These are phyloP conservation scores for Pogonus chalceus DNA, from an alignment of 1,140 invertebrate species.

Conservation along the genomic window DNA sequence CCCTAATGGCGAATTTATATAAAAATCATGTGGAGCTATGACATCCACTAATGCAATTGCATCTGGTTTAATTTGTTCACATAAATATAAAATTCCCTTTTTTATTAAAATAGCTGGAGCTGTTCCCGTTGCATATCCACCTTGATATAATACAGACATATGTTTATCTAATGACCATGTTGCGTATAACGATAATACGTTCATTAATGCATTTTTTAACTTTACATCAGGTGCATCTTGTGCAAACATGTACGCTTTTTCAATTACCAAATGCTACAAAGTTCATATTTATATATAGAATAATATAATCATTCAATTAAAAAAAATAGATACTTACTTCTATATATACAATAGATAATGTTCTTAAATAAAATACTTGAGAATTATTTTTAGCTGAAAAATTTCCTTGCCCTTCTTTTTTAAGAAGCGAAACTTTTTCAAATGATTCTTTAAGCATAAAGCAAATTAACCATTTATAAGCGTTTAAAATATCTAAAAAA, in stretches of 20 bases:
- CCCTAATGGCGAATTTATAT: conserved; percentile 66
- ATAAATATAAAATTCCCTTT: conserved; percentile 50
- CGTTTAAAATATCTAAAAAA: conserved; percentile 57
- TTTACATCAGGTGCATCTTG: conserved; percentile 37
- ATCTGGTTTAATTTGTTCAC: conserved; percentile 56
- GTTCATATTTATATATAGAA: conserved; percentile 10
- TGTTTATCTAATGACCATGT: conserved; percentile 63
- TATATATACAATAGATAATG: conserved; percentile 65
- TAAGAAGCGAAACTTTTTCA: conserved; percentile 47
- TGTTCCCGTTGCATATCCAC: conserved; percentile 47
- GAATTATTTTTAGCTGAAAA: conserved; percentile 70
- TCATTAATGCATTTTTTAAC: conserved; percentile 47
- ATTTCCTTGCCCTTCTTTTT: conserved; percentile 46
- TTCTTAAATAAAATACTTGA: conserved; percentile 71
- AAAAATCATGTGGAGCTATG: conserved; percentile 64
- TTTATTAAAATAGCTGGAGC: conserved; percentile 38
- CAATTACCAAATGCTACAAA: conserved; percentile 50
- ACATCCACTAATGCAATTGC: conserved; percentile 61
- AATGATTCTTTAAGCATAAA: conserved; percentile 63
- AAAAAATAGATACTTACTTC: conserved; percentile 47
- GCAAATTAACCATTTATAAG: conserved; percentile 72
- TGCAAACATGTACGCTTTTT: conserved; percentile 46
- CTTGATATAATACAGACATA: conserved; percentile 65
- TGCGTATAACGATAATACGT: conserved; percentile 60
- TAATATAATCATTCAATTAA: no score